These are phyloP conservation scores for Tipula helvola DNA, from an alignment of 2,888 invertebrate genomes.

Conservation along the genomic window DNA sequence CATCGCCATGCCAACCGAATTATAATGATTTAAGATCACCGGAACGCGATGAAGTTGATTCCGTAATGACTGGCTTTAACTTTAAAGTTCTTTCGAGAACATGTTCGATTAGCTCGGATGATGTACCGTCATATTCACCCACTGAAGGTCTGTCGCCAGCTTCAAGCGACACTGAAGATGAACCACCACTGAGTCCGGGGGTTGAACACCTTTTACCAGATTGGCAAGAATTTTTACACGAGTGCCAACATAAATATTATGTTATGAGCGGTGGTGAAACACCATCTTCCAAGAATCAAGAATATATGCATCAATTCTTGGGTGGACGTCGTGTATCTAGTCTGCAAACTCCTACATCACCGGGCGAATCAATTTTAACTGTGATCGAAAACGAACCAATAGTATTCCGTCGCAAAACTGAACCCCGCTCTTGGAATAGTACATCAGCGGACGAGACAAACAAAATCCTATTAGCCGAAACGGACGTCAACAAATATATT, in stretches of 20 bases:
- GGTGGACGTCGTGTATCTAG: not conserved
- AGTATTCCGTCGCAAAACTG: not conserved
- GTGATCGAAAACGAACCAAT: not conserved
- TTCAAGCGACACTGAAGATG: constrained; percentile 24
- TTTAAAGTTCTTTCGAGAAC: not conserved
- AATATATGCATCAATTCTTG: not conserved
- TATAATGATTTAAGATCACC: not conserved
- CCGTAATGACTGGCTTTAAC: not conserved
- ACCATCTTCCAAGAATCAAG: not conserved
- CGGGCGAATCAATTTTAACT: not conserved
- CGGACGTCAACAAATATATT: not conserved
- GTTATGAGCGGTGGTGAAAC: not conserved
- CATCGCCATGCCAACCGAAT: not conserved
- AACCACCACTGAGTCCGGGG: constrained; percentile 20
- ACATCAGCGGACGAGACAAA: not conserved
- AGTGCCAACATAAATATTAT: not conserved
- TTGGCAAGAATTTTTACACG: not conserved
- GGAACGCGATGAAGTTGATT: not conserved
- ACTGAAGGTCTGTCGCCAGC: not conserved
- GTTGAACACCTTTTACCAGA: not conserved
- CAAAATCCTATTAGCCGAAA: not conserved
- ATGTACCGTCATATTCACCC: not conserved
- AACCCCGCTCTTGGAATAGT: not conserved
- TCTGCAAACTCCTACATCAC: not conserved
- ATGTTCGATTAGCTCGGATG: not conserved